Evolutionary conservation across 2,797 vertebrate genomes (phyloP).

Genomic region (Micrastur ruficollis): DNA sequence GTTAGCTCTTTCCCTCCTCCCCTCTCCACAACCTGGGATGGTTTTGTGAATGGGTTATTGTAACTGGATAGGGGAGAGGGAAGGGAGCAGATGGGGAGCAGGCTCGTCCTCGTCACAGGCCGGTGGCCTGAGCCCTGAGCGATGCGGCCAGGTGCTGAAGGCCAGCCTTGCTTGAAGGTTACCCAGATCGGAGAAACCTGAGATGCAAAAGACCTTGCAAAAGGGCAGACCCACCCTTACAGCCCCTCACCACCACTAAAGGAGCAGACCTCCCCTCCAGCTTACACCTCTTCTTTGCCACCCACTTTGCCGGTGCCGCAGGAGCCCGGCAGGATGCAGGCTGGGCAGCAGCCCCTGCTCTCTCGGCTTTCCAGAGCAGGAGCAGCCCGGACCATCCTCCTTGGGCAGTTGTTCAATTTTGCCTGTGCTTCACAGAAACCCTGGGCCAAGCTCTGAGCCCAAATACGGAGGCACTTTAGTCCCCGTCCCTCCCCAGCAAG

Average conservation of each 20-base stretch:
- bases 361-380: neutral
- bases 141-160: conserved; percentile 48
- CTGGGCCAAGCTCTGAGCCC: neutral
- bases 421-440: neutral
- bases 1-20: neutral
- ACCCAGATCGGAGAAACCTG: neutral
- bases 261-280: neutral
- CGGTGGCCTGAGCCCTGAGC: neutral
- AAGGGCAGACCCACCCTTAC: neutral
- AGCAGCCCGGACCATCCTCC: neutral
- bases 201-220: neutral
- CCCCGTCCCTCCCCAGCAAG: neutral
- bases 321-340: neutral
- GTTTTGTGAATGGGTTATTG: conserved; percentile 53
- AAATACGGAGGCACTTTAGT: neutral
- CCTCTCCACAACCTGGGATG: neutral
- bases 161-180: neutral
- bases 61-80: neutral
- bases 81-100: neutral
- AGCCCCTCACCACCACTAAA: neutral
- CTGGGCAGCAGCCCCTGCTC: neutral
- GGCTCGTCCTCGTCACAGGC: rapidly evolving
- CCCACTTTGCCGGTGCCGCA: neutral
- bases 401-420: neutral
- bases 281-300: neutral